Conservation (phyloP, 2,797 vertebrate genomes). For the Megalops cyprinoides region DNA sequence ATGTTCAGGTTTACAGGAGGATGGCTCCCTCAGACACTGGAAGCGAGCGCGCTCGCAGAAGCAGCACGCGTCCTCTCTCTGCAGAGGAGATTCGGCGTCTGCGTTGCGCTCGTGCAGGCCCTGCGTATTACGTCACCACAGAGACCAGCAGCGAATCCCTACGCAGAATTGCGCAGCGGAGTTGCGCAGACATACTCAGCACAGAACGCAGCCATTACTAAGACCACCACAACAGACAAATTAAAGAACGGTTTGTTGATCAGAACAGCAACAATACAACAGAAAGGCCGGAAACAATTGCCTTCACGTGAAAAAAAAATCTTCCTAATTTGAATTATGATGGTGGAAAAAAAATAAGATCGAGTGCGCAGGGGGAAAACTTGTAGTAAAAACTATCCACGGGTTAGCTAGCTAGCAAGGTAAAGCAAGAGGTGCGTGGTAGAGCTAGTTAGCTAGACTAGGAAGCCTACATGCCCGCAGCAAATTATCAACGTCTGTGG, state of each 20-base stretch:
- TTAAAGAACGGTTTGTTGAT: conserved; percentile 15
- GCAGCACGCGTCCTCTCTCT: not conserved
- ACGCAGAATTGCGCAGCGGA: conserved; percentile 71
- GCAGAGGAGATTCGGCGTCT: conserved; percentile 22
- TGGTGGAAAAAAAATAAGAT: not conserved
- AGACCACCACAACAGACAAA: conserved; percentile 26
- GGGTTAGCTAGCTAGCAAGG: conserved; percentile 12
- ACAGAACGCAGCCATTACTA: conserved; percentile 73
- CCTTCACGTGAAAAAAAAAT: not conserved
- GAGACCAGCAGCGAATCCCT: conserved; percentile 62
- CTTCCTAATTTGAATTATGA: conserved; percentile 2
- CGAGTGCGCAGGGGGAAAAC: conserved; percentile 8
- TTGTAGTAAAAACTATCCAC: conserved; percentile 17
- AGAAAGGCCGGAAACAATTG: not conserved
- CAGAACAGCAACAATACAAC: conserved; percentile 15
- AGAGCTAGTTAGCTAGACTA: not conserved
- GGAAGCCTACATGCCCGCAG: not conserved
- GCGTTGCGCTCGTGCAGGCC: conserved; percentile 29
- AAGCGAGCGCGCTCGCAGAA: not conserved
- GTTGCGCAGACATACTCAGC: conserved; percentile 70
- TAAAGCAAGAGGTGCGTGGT: conserved; percentile 15
- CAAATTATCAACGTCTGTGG: not conserved
- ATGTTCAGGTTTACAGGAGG: not conserved
- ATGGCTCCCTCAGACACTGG: not conserved
- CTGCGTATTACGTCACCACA: conserved; percentile 62